These are phyloP conservation scores for Sphecodes monilicornis DNA, from an alignment of 2,888 invertebrate genomes.

Conservation along the genomic window DNA sequence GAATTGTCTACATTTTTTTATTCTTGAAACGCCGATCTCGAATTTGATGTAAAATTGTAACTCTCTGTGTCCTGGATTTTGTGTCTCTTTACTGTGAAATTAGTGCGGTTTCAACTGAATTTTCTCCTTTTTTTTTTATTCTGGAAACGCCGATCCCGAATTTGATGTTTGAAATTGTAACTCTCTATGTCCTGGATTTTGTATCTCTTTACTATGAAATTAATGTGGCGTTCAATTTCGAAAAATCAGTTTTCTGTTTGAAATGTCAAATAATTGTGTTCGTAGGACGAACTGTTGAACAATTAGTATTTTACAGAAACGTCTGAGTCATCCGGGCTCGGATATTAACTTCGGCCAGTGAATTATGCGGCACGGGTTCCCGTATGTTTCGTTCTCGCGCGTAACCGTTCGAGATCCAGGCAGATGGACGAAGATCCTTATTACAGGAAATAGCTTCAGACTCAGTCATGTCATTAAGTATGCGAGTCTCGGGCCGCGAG, in stretches of 20 bases:
- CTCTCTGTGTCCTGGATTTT: too few species aligned
- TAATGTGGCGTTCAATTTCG: too few species aligned
- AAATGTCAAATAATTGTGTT: not conserved
- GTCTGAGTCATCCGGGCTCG: slow-evolving; percentile 16
- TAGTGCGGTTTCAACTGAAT: too few species aligned
- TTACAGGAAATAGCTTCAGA: slow-evolving; percentile 72
- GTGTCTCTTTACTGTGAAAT: too few species aligned
- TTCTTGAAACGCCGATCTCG: too few species aligned
- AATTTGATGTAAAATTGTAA: too few species aligned
- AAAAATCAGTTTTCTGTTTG: not conserved
- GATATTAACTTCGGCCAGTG: slow-evolving; percentile 27
- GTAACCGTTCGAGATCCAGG: slow-evolving; percentile 43
- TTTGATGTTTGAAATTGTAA: too few species aligned
- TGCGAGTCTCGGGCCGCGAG: slow-evolving; percentile 64
- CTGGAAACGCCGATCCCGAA: too few species aligned
- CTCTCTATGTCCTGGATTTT: too few species aligned
- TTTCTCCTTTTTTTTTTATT: too few species aligned
- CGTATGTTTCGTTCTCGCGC: slow-evolving; percentile 31
- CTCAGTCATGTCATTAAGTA: slow-evolving; percentile 68
- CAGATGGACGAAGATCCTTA: slow-evolving; percentile 68
- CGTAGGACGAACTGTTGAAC: slow-evolving; percentile 20
- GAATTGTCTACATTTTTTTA: too few species aligned
- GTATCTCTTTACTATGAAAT: too few species aligned
- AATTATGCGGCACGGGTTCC: slow-evolving; percentile 50
- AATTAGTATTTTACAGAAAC: slow-evolving; percentile 27